Evolutionary conservation across 2,888 invertebrate genomes (phyloP), one percentile per base, ranked within the genome.

Genomic region (Caenorhabditis sinica): DNA sequence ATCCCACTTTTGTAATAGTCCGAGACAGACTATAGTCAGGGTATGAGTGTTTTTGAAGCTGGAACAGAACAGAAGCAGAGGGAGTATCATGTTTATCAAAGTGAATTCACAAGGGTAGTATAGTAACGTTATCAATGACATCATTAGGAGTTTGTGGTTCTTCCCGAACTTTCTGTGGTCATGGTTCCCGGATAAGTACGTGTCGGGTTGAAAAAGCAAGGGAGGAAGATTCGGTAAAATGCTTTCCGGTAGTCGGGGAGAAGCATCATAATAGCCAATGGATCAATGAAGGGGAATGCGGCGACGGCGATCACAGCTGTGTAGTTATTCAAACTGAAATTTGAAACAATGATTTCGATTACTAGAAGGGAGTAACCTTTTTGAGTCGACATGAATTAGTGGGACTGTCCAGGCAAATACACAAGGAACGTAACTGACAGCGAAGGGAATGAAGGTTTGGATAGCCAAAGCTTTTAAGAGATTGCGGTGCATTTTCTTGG

Each of bases 381-480:
- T 68, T 8, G 77, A 66, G 20, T 83, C 77, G n/a, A 83, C 69
- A 23, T 83, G 82, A 6, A 83, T 53, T 6, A 83, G 17, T 17
- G 83, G 83, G 28, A 74, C 83, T 3, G 68, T 49, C 83, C 83
- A 83, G 2, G 83, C 77, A 36, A 83, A 28, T 8, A 79, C 69
- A 49, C 83, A 79, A 5, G 83, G 83, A n/a, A 79, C 33, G 51
- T 83, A 83, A 20, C 74, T 74, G 56, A 83, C 49, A 11, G 66
- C 83, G 17, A 83, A 83, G 17, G 83, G 83, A 51, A 83, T 83
- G 45, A 83, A 73, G 1, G 83, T 83, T 25, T 83, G 83, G 30
- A 83, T 77, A 17, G 74, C 83, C 33, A 83, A 36, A 5, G 83
- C 77, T 51, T 45, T 73, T 13, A 79, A 58, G 0, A 83, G 74